Conservation (phyloP, 2,888 invertebrate species). For the Tetragonula carbonaria region DNA sequence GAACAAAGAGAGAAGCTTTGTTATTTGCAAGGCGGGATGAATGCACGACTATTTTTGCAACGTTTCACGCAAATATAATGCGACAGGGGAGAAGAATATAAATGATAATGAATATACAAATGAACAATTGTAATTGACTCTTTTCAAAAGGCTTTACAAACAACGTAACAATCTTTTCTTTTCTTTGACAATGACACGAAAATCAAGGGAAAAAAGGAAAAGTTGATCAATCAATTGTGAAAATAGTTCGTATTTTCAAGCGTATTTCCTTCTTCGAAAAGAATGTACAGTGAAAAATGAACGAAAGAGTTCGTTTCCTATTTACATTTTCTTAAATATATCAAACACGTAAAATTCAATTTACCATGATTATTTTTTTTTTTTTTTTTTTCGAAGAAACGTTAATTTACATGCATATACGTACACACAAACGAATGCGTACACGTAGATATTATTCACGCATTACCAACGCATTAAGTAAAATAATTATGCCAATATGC, state of each 20-base stretch:
- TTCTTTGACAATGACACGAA: neutral
- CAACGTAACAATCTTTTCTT: slow-evolving; percentile 7
- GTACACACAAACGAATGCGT: slow-evolving; percentile 23
- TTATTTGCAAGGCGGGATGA: slow-evolving; percentile 49
- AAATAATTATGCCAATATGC: slow-evolving; percentile 43
- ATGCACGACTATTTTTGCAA: slow-evolving; percentile 68
- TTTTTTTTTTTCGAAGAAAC: neutral
- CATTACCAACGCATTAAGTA: slow-evolving; percentile 14
- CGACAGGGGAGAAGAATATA: neutral
- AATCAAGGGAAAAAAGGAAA: neutral
- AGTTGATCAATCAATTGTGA: neutral
- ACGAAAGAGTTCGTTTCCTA: slow-evolving; percentile 28
- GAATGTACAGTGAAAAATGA: slow-evolving; percentile 12
- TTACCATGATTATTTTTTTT: slow-evolving; percentile 8
- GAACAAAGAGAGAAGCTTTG: slow-evolving; percentile 34
- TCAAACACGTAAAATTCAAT: slow-evolving; percentile 31
- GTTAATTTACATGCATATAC: slow-evolving; percentile 41
- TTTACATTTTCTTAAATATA: slow-evolving; percentile 39
- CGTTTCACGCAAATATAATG: slow-evolving; percentile 57
- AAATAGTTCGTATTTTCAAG: neutral
- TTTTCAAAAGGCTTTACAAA: slow-evolving; percentile 37
- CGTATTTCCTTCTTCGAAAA: slow-evolving; percentile 1
- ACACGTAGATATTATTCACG: slow-evolving; percentile 3
- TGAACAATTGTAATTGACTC: slow-evolving; percentile 28
- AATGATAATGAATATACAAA: neutral